A percentile compares a stretch with the other conserved stretches of the same genome.
Conservation (phyloP, 2,113 vertebrate species). For the Trochalopteron elliotii region DNA sequence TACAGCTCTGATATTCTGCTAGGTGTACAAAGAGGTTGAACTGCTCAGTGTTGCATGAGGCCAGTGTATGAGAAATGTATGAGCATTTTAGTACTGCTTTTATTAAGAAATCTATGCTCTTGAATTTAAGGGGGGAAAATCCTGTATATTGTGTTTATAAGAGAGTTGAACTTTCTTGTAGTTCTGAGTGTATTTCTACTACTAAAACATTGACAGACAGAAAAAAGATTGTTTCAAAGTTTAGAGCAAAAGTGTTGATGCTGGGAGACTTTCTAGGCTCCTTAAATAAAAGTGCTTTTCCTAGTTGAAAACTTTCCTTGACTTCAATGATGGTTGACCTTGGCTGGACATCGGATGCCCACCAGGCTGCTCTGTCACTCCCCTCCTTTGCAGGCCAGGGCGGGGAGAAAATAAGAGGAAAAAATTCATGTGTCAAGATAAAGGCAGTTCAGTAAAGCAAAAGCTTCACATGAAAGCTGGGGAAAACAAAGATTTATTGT, state of each 20-base stretch:
- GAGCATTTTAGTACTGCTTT: neutral
- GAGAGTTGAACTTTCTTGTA: neutral
- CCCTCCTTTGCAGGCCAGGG: neutral
- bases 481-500: neutral
- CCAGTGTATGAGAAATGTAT: neutral
- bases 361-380: neutral
- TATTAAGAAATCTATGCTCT: neutral
- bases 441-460: neutral
- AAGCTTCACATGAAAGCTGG: neutral
- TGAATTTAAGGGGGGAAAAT: neutral
- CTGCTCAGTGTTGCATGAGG: neutral
- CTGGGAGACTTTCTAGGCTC: neutral
- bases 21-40: neutral
- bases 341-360: neutral
- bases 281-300: neutral
- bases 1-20: neutral
- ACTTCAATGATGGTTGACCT: neutral
- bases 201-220: neutral
- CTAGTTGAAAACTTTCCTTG: neutral
- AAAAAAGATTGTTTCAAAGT: neutral
- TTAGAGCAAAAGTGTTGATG: neutral
- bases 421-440: neutral
- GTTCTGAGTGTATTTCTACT: neutral
- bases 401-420: neutral
- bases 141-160: neutral